Conservation (phyloP, 2,888 invertebrate species). For the Meliscaeva auricollis region DNA sequence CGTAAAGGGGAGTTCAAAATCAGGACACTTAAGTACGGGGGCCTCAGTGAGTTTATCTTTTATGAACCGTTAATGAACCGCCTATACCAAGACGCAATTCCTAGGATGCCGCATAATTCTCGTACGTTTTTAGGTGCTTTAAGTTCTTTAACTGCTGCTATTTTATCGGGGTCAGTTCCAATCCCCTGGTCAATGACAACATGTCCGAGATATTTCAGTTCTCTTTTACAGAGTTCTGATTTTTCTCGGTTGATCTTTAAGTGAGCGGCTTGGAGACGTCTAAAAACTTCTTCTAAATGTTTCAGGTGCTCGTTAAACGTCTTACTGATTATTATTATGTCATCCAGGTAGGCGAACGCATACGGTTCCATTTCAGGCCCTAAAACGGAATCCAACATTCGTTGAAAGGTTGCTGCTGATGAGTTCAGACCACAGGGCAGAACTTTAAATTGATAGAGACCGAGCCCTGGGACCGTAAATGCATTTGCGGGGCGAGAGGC, state of each 20-base stretch:
- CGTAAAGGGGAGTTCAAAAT: conserved; percentile 38
- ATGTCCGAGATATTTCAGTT: conserved; percentile 40
- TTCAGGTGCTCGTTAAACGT: not conserved
- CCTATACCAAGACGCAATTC: conserved; percentile 50
- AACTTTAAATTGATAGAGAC: not conserved
- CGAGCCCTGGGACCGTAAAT: too few species aligned
- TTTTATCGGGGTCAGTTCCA: conserved; percentile 43
- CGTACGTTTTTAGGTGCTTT: conserved; percentile 14
- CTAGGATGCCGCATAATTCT: conserved; percentile 32
- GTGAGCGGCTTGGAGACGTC: not conserved
- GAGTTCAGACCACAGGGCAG: not conserved
- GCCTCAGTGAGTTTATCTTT: conserved; percentile 16
- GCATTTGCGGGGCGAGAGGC: too few species aligned
- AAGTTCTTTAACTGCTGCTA: conserved; percentile 25
- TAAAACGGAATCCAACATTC: not conserved
- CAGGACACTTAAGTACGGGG: conserved; percentile 17
- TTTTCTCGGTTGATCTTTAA: conserved; percentile 5
- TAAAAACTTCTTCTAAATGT: not conserved
- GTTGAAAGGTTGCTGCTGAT: not conserved
- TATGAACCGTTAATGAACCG: conserved; percentile 44
- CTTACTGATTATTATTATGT: not conserved
- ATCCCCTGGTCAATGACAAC: conserved; percentile 35
- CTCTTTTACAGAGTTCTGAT: conserved; percentile 14
- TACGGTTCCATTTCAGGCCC: not conserved
- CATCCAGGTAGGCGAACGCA: not conserved